These are phyloP conservation scores for Synanthedon vespiformis DNA, from an alignment of 2,888 invertebrate genomes.

Conservation along the genomic window DNA sequence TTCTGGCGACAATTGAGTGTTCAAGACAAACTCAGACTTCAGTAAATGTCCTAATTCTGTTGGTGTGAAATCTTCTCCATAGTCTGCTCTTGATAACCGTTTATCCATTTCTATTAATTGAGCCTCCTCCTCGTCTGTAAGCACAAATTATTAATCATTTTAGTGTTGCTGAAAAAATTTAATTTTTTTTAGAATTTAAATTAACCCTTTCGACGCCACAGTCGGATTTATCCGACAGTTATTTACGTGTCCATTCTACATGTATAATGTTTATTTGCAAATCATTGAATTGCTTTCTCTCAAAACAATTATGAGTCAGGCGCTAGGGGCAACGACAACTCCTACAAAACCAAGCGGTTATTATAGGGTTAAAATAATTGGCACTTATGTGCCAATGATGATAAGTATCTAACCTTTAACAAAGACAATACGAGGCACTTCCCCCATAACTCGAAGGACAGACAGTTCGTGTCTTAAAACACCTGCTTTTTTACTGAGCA, in stretches of 20 bases:
- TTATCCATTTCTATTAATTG: constrained; percentile 71
- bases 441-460: constrained; percentile 78
- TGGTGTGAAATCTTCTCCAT: constrained; percentile 74
- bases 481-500: constrained; percentile 70
- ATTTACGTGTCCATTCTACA: too few species aligned
- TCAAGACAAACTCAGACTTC: constrained; percentile 52
- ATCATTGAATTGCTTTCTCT: too few species aligned
- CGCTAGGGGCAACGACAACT: too few species aligned
- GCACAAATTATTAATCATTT: background rate
- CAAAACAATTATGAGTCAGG: too few species aligned
- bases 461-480: constrained; percentile 78
- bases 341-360: background rate
- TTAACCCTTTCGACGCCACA: too few species aligned
- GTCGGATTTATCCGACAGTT: too few species aligned
- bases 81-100: constrained; percentile 73
- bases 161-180: too few species aligned
- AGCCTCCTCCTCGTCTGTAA: constrained; percentile 70
- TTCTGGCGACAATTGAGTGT: constrained; percentile 58
- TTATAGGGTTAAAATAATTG: background rate
- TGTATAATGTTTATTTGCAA: too few species aligned
- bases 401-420: constrained; percentile 66
- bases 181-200: background rate
- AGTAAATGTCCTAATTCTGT: constrained; percentile 54
- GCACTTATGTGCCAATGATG: background rate
- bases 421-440: constrained; percentile 80